Evolutionary conservation across 2,113 vertebrate genomes (phyloP), one percentile per base, ranked within the genome.

Genomic region (Athene cunicularia): DNA sequence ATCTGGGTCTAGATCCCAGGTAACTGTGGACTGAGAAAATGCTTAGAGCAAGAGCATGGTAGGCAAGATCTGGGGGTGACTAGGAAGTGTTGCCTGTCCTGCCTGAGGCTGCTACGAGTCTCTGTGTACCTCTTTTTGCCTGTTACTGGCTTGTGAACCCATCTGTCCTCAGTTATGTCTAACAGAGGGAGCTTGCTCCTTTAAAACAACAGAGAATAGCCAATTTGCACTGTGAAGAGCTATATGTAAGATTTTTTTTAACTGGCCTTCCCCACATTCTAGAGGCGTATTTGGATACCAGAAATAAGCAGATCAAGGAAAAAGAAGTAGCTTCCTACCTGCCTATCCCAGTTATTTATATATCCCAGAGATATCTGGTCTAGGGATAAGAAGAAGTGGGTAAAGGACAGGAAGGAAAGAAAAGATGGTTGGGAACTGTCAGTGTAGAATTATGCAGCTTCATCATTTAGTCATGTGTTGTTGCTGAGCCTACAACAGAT

Each of bases 381-480:
- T 35, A 58, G 68, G 37, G 67, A 66, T 53, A 58, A 33, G 5
- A 76, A 32, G 26, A 73, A 76, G 5, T 0, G 30, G 18, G 2
- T 20, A 73, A 60, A 89, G 39, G 39, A 55, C 12, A 56, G 52
- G 35, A 80, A 77, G 49, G 35, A 20, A 67, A 53, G n/a, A 41
- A 33, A 58, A 33, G 35, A 39, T 77, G 26, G 9, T 47, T 81
- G 75, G 60, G 28, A 83, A 7, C 56, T 56, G 6, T 49, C 70
- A 50, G 11, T 22, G 23, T 39, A 24, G 32, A 41, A 15, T n/a
- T 71, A 10, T 49, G 27, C 64, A 90, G 8, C 85, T 92, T 62
- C 3, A 1, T 85, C 45, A 7, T 2, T 2, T 32, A 39, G 30
- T 28, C 67, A 39, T 12, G 15, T 16, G 23, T 27, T 20, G 0